A percentile compares a stretch with the other conserved stretches of the same genome.
phyloP scores from a whole-genome alignment of 2,888 invertebrate genomes.

The Junonia oenone region DNA sequence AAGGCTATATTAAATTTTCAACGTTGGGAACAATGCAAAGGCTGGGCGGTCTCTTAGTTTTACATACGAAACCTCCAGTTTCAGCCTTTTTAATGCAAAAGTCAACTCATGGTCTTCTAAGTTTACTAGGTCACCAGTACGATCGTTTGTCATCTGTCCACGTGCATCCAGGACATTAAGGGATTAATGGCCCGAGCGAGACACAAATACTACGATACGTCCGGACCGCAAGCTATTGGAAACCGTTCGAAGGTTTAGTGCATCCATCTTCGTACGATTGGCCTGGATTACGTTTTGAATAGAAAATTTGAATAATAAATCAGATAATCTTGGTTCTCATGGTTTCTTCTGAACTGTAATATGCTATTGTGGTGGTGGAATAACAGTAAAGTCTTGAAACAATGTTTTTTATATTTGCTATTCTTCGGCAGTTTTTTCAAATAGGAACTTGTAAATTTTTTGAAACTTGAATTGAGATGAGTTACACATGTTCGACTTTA shows the following conservation, averaged over 20 bases:
- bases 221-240: not conserved
- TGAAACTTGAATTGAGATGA: too few species aligned
- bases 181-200: not conserved
- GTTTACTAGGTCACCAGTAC: slow-evolving; percentile 7
- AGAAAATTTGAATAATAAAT: not conserved
- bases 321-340: not conserved
- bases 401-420: too few species aligned
- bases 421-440: too few species aligned
- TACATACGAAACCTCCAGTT: too few species aligned
- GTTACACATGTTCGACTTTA: too few species aligned
- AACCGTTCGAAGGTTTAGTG: not conserved
- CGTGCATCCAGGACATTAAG: slow-evolving; percentile 6
- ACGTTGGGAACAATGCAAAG: too few species aligned
- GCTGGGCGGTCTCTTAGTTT: too few species aligned
- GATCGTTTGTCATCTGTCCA: slow-evolving; percentile 4
- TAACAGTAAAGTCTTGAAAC: not conserved
- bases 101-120: not conserved
- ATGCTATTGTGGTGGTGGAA: not conserved
- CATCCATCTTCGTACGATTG: not conserved
- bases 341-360: not conserved
- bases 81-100: too few species aligned
- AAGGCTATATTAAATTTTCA: too few species aligned
- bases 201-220: not conserved
- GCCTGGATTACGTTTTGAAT: not conserved
- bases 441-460: too few species aligned